phyloP scores from a whole-genome alignment of 1,140 invertebrate genomes.

The Drosophila nannoptera region DNA sequence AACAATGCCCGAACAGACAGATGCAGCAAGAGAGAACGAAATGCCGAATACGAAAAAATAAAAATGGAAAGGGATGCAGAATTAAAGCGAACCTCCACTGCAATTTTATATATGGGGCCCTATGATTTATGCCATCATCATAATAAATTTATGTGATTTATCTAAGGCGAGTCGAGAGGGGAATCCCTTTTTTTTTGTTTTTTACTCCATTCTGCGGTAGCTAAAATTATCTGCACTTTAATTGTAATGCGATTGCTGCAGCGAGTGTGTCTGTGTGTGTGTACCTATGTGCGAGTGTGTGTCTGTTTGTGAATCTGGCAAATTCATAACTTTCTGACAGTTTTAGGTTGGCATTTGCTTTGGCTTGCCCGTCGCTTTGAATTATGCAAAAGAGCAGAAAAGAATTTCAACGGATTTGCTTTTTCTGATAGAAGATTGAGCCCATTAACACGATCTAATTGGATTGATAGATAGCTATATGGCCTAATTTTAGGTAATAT shows the following conservation, averaged over 20 bases:
- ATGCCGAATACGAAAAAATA: conserved; percentile 42
- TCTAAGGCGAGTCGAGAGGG: conserved; percentile 45
- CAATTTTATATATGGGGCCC: conserved; percentile 63
- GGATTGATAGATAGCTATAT: too few species aligned
- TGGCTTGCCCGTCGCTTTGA: conserved; percentile 2
- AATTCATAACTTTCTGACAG: conserved; percentile 27
- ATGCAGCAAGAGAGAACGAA: conserved; percentile 16
- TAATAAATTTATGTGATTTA: conserved; percentile 79
- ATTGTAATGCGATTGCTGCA: conserved; percentile 25
- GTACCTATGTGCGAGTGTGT: background rate
- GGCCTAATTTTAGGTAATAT: too few species aligned
- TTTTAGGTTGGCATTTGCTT: conserved; percentile 23
- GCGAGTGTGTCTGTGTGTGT: background rate
- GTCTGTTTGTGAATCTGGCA: conserved; percentile 1
- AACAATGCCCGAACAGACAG: background rate
- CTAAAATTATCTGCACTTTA: conserved; percentile 40
- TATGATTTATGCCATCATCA: conserved; percentile 78
- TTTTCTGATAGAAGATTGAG: background rate
- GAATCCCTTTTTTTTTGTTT: conserved; percentile 6
- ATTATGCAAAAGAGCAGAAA: background rate
- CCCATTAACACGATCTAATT: background rate
- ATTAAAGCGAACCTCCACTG: conserved; percentile 22
- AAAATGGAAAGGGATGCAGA: conserved; percentile 11
- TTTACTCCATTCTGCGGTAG: conserved; percentile 27
- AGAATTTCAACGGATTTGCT: background rate